phyloP scores from a whole-genome alignment of 2,888 invertebrate species.

The Ophonus ardosiacus region DNA sequence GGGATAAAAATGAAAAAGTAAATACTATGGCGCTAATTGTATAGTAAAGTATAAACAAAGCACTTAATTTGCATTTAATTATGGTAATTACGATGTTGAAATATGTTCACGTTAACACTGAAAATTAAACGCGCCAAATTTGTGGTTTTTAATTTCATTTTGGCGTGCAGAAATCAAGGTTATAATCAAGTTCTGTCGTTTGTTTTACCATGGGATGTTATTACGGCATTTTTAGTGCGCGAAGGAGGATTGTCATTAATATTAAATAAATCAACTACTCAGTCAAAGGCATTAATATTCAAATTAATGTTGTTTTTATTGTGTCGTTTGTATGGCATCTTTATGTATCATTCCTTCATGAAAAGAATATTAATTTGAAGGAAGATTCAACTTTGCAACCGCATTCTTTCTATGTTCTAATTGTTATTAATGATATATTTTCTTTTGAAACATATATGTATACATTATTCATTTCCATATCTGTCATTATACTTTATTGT shows the following conservation, averaged over 20 bases:
- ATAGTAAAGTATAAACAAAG: constrained; percentile 41
- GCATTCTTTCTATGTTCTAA: neutral
- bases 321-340: neutral
- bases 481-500: no score
- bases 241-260: constrained; percentile 1
- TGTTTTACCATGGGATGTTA: neutral
- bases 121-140: constrained; percentile 27
- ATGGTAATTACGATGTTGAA: constrained; percentile 54
- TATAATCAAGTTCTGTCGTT: constrained; percentile 11
- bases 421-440: neutral
- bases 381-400: neutral
- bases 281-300: neutral
- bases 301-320: constrained; percentile 20
- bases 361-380: neutral
- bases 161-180: constrained; percentile 35
- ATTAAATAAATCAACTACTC: neutral
- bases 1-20: constrained; percentile 7
- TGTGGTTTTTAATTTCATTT: constrained; percentile 48
- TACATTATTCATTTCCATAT: no score
- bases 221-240: neutral
- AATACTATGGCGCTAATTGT: constrained; percentile 25
- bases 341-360: neutral
- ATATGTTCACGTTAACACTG: constrained; percentile 28
- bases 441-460: neutral
- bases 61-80: constrained; percentile 58